Percentiles rank a stretch among this genome's conserved stretches.
Conservation (phyloP, 2,797 vertebrate genomes). For the Pampus argenteus region DNA sequence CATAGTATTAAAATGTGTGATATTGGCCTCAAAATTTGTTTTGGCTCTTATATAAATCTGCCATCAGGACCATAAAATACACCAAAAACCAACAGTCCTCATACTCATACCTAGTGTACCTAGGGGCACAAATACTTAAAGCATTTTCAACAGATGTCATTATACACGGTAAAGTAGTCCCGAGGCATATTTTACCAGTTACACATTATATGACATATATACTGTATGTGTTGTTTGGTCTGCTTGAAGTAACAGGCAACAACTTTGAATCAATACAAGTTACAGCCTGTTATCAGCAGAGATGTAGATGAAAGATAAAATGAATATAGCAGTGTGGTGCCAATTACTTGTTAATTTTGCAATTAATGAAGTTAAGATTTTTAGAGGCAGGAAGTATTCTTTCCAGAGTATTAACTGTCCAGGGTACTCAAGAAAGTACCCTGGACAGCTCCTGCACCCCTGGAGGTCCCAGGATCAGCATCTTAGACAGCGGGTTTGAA, state of each 20-base stretch:
- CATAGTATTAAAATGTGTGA: no score
- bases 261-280: not conserved
- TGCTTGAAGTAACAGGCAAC: not conserved
- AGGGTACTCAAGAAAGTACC: slow-evolving; percentile 10
- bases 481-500: slow-evolving; percentile 57
- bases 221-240: not conserved
- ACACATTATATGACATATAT: not conserved
- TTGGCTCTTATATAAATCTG: not conserved
- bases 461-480: slow-evolving; percentile 51
- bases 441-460: slow-evolving; percentile 34
- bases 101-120: no score
- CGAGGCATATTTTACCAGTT: not conserved
- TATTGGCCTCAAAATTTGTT: not conserved
- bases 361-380: no score
- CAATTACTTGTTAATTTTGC: no score
- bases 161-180: not conserved
- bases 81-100: no score
- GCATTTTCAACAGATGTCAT: not conserved
- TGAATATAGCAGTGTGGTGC: not conserved
- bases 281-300: not conserved
- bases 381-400: not conserved
- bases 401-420: not conserved
- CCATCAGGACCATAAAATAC: not conserved
- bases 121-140: not conserved
- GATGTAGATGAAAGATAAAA: not conserved